Base-by-base conservation (phyloP, 1,140 invertebrate species). In the Bathynomus jamesi region DNA sequence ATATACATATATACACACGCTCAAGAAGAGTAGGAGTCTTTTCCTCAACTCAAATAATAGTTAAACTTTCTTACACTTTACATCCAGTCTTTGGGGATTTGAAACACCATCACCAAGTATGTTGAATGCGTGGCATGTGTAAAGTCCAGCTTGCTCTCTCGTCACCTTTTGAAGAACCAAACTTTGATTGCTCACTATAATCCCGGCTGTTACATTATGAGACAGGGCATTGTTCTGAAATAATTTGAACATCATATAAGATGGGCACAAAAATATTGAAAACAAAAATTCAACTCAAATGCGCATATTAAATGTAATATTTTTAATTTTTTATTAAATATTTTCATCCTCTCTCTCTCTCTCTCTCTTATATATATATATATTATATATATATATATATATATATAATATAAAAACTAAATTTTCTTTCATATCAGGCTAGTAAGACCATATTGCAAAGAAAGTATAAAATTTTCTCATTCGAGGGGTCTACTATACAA, bases 51-150 rank as follows among this genome's bases (percentile, higher is more conserved):
- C n/a, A 60, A 7, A 67, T 0, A 8, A 46, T 31, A 60, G 7
- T 62, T 25, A 61, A 11, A 13, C 17, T 65, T 21, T 30, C 31
- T 71, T 17, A 65, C 70, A 71, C 25, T 71, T 71, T 27, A 71
- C 70, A 21, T 71, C 70, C 3, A 65, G 30, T 11, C 70, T 53
- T 40, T 61, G 40, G 10, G 70, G 24, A 30, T 64, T 71, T n/a
- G 70, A 71, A 7, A 28, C 40, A 21, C 70, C 70, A 71, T 71
- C 70, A 4, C 70, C 70, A n/a, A 71, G 29, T 28, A 63, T 40
- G 62, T 71, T 71, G 27, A 65, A 65, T 32, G 70, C 70, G 61
- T 71, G 70, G 28, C 70, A 71, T 8, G 70, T 65, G 62, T 71
- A 71, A 13, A 28, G 13, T 7, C 70, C 70, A 11, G 70, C 70